A percentile compares a stretch with the other conserved stretches of the same genome.
Evolutionary conservation across 30 jellyfish, hydroid and myxozoan species (phyloP).

Genomic region (Aurelia sp.): DNA sequence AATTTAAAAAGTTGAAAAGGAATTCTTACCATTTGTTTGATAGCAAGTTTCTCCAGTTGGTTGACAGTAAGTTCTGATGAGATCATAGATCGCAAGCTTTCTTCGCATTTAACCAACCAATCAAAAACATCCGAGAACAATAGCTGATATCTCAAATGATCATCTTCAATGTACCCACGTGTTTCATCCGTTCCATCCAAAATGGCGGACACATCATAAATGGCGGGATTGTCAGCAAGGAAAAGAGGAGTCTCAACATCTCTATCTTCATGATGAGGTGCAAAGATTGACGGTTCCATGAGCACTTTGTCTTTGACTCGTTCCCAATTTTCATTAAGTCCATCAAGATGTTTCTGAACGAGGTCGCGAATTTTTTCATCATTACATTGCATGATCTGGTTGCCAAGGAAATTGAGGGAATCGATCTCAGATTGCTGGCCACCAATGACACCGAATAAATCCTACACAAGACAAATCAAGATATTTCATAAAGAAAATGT

Average conservation of each 20-base stretch:
- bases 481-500: too few relatives aligned
- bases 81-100: constrained; percentile 19
- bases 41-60: constrained; percentile 7
- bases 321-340: constrained; percentile 77
- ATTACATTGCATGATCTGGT: constrained; percentile 74
- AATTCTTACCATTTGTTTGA: constrained; percentile 27
- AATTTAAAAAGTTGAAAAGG: too few relatives aligned
- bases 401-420: constrained; percentile 79
- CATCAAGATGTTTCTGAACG: constrained; percentile 82
- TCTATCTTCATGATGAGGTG: background rate
- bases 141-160: constrained; percentile 74
- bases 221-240: background rate
- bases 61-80: constrained; percentile 19
- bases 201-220: background rate
- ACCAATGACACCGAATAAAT: constrained; percentile 73
- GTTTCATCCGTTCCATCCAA: background rate
- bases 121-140: constrained; percentile 82
- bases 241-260: background rate
- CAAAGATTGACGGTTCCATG: constrained; percentile 47
- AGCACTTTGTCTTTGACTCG: constrained; percentile 59
- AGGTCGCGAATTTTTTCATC: constrained; percentile 57
- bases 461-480: constrained; percentile 43
- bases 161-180: constrained; percentile 43
- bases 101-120: constrained; percentile 77
- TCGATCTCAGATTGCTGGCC: constrained; percentile 89